phyloP scores from a whole-genome alignment of 2,797 vertebrate genomes.

The Spinus olivaceus region DNA sequence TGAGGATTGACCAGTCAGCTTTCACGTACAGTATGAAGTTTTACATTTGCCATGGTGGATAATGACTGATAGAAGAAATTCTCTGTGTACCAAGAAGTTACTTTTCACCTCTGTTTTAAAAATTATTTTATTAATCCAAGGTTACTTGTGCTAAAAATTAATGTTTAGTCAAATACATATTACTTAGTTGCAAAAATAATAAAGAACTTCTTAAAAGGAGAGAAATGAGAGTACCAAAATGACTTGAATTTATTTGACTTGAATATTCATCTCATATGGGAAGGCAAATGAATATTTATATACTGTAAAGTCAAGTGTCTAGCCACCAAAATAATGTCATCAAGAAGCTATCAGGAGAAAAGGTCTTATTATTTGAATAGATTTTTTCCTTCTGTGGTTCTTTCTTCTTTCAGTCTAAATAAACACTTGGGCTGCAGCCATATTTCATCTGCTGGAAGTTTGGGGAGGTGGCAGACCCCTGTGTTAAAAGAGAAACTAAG shows the following conservation, averaged over 20 bases:
- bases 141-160: background rate
- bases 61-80: background rate
- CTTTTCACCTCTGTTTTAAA: background rate
- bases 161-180: background rate
- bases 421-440: slow-evolving; percentile 1
- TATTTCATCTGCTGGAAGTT: background rate
- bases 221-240: background rate
- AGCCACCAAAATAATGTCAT: slow-evolving; percentile 31
- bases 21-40: background rate
- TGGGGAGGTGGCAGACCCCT: background rate
- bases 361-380: background rate
- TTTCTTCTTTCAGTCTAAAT: slow-evolving; percentile 42
- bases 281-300: slow-evolving; percentile 39
- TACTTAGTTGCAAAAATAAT: slow-evolving; percentile 14
- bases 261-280: background rate
- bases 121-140: background rate
- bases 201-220: background rate
- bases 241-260: slow-evolving; percentile 56
- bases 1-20: background rate
- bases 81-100: background rate
- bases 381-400: slow-evolving; percentile 12
- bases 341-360: slow-evolving; percentile 18
- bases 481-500: background rate
- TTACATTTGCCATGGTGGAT: background rate
- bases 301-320: slow-evolving; percentile 19